phyloP scores from a whole-genome alignment of 2,888 invertebrate species.

The Acanthopleura granulata region DNA sequence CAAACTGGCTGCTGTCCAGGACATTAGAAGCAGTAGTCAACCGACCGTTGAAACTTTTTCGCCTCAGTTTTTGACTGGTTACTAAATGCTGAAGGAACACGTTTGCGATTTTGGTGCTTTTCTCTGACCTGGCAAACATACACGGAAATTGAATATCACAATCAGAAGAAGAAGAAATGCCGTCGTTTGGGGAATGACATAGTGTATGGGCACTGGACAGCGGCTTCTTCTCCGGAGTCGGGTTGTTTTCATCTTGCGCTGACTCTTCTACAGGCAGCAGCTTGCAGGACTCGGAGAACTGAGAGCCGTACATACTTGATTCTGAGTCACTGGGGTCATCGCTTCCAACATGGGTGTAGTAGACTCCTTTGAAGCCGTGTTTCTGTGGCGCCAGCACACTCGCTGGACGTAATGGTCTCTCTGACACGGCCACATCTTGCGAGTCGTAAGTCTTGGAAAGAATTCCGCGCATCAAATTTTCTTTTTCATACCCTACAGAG shows the following conservation, averaged over 20 bases:
- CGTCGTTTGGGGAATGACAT: not conserved
- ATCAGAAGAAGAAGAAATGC: not conserved
- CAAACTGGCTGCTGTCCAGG: not conserved
- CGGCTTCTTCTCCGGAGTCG: not conserved
- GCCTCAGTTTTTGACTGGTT: not conserved
- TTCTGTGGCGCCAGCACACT: not conserved
- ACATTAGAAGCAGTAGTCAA: not conserved
- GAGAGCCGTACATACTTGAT: not conserved
- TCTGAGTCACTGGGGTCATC: slow-evolving; percentile 9
- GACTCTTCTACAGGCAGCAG: slow-evolving; percentile 5
- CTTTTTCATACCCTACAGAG: not conserved
- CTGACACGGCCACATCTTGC: not conserved
- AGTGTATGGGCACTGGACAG: not conserved
- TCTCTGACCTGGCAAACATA: not conserved
- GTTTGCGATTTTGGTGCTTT: slow-evolving; percentile 9
- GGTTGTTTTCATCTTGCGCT: not conserved
- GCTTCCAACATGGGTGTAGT: not conserved
- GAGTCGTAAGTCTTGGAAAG: not conserved
- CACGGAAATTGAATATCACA: not conserved
- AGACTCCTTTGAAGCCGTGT: not conserved
- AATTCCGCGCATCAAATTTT: not conserved
- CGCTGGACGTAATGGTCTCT: not conserved
- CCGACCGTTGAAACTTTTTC: not conserved
- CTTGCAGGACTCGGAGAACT: not conserved
- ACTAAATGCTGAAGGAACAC: not conserved